Base-by-base conservation (phyloP, 2,888 invertebrate species). In the Apamea epomidion region DNA sequence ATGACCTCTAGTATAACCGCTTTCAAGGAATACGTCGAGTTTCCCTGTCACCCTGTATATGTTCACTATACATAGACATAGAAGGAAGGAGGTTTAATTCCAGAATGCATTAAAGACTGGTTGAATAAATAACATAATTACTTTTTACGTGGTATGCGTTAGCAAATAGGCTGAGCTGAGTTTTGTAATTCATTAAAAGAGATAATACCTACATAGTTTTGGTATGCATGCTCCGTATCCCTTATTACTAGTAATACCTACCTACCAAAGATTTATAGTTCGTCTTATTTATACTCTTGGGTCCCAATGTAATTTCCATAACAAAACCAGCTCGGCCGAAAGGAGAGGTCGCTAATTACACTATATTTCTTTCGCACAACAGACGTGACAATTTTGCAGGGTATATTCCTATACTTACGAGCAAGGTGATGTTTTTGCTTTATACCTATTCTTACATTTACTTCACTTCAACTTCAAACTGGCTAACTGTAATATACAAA, bases 301-400 rank as follows among this genome's bases (percentile, higher is more conserved):
- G 10, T 14, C 42, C 29, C 29, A 75, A 74, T 65, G 72, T 78
- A 82, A 89, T 89, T 87, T 88, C 87, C 89, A 88, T 89, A 84
- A 89, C 89, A 89, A 89, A 84, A 85, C 64, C 86, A 76, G 67
- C 71, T 81, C 84, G 78, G 82, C 88, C 82, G 80, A 76, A 86
- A 81, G 89, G 85, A 87, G 87, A 90, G 90, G 89, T 90, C 87
- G 80, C 90, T 91, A 91, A 91, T 91, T 91, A 91, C 87, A 85
- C 88, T 75, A 90, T 91, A 91, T 89, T 89, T 91, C 91, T 91
- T 89, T 84, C 81, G 78, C 75, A 82, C 85, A 81, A 84, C 81
- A 83, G 91, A 88, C 91, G 88, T 85, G 84, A 88, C 88, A 88
- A 89, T 88, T 88, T 89, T 71, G 85, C 78, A 77, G 86, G 86